Base-by-base conservation (phyloP, 2,888 invertebrate genomes). In the Beris chalybata region DNA sequence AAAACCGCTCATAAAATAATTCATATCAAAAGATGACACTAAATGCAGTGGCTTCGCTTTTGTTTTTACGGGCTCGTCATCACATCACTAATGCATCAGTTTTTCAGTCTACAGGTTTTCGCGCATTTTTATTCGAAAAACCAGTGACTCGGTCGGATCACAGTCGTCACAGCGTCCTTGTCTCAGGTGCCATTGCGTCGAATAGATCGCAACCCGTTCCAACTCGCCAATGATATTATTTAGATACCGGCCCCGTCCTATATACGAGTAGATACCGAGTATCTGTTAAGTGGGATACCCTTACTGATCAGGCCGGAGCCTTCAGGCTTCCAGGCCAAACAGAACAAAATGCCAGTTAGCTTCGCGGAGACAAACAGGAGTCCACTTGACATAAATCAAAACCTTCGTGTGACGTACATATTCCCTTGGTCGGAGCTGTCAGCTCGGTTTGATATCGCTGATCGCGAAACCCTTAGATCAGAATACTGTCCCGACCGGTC, bases 1-100 rank as follows among this genome's bases (percentile, higher is more conserved):
- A 52, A 38, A 38, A 61, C 57, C 38, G n/a, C 38, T 66, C 61
- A 55, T 61, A 61, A 66, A 66, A 66, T 66, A 66, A 66, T 66
- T 66, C 66, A 66, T 61, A 55, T 66, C 61, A 66, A 54, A 61
- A 55, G 61, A 61, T 66, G 55, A 66, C 66, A 66, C 48, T 66
- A 66, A 66, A 66, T 61, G 52, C 56, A 50, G 50, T 61, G 61
- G 50, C 50, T 61, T 48, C 29, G 47, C 50, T 38, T 61, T 61
- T 61, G 50, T 61, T 50, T 61, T 50, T 61, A 38, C 52, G 38
- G 32, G 22, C 9, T 38, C 38, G 38, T 61, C 52, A 52, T 38
- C 61, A 61, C 52, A 61, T 61, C 61, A 52, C 61, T 38, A 61
- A 15, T 15, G 44, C 52, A 61, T 52, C 61, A 38, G 61, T 50